Evolutionary conservation across 2,888 invertebrate species (phyloP).

Genomic region (Ennomos erosarius): DNA sequence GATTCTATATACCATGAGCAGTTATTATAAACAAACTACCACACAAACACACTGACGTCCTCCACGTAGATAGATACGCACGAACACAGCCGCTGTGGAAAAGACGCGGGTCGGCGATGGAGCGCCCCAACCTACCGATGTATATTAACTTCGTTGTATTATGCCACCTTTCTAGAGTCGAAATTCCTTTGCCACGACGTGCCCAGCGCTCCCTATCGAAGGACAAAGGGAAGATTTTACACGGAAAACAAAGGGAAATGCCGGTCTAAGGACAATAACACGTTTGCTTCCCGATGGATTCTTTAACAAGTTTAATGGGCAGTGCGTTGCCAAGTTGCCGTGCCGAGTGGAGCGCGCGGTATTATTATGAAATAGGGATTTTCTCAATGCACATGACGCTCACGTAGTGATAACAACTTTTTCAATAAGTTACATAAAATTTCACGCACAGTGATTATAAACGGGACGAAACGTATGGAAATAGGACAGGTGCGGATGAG

Average conservation of each 20-base stretch:
- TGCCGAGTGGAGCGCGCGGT: constrained; percentile 63
- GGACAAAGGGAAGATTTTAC: constrained; percentile 81
- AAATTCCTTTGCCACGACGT: constrained; percentile 78
- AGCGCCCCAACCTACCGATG: constrained; percentile 71
- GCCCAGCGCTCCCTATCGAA: constrained; percentile 75
- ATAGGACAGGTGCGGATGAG: constrained; percentile 53
- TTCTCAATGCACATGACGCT: constrained; percentile 58
- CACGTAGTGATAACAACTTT: constrained; percentile 54
- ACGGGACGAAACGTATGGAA: constrained; percentile 55
- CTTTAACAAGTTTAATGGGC: constrained; percentile 57
- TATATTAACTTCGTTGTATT: constrained; percentile 74
- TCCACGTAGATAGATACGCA: constrained; percentile 74
- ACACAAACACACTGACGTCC: constrained; percentile 74
- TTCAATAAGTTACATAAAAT: constrained; percentile 51
- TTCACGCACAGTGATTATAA: constrained; percentile 23
- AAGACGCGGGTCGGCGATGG: constrained; percentile 76
- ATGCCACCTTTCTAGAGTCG: constrained; percentile 82
- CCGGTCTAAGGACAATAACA: constrained; percentile 70
- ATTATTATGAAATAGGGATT: constrained; percentile 71
- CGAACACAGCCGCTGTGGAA: constrained; percentile 68
- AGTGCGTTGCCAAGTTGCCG: constrained; percentile 75
- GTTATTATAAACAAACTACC: constrained; percentile 86
- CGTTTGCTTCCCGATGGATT: constrained; percentile 62
- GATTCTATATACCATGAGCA: constrained; percentile 67
- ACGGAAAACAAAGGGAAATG: constrained; percentile 81